Percentiles rank a stretch among this genome's conserved stretches.
These are phyloP conservation scores for Podotricha telesiphe DNA, from an alignment of 2,888 invertebrate genomes.

Conservation along the genomic window DNA sequence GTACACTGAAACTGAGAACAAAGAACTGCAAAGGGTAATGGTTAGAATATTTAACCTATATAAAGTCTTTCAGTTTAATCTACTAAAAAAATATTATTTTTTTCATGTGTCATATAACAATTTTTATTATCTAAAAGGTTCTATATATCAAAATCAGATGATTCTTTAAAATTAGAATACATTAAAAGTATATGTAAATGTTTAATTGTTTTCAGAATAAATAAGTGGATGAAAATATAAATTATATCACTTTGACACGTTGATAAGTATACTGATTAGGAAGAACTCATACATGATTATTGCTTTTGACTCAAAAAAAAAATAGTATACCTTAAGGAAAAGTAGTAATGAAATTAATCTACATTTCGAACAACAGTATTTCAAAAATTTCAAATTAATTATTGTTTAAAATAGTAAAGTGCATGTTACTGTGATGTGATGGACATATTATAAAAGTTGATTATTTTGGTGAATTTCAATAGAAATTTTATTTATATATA, in stretches of 20 bases:
- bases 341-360: too few relatives aligned
- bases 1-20: too few relatives aligned
- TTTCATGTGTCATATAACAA: neutral
- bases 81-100: neutral
- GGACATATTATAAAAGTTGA: neutral
- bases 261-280: conserved; percentile 9
- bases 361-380: too few relatives aligned
- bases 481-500: neutral
- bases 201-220: conserved; percentile 22
- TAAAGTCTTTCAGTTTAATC: neutral
- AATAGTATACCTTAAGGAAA: neutral
- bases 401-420: too few relatives aligned
- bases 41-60: neutral
- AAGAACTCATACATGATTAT: neutral
- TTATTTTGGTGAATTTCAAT: neutral
- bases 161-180: neutral
- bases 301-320: conserved; percentile 1
- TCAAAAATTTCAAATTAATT: too few relatives aligned
- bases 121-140: neutral
- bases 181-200: conserved; percentile 9
- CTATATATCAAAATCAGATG: neutral
- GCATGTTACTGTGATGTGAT: neutral
- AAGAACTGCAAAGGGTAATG: conserved; percentile 22
- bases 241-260: conserved; percentile 15
- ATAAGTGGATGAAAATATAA: conserved; percentile 2